A percentile compares a stretch with the other conserved stretches of the same genome.
Evolutionary conservation across 1,140 invertebrate genomes (phyloP).

Genomic region (Scylla paramamosain): DNA sequence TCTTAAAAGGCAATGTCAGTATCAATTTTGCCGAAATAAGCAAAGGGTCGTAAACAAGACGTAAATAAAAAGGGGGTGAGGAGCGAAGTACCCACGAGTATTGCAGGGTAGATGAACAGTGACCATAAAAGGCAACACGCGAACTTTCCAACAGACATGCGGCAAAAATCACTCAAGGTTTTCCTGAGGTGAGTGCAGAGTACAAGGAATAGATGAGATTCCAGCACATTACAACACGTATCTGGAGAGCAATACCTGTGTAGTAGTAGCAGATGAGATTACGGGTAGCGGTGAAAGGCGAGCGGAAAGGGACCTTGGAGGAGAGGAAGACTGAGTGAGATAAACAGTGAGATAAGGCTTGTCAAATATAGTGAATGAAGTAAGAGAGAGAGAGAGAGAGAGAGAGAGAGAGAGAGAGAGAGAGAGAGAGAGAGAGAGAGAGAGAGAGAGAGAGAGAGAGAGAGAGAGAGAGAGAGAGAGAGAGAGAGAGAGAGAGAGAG

Average conservation of each 20-base stretch:
- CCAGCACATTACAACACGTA: background rate
- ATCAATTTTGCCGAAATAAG: background rate
- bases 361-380: background rate
- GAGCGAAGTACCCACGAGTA: background rate
- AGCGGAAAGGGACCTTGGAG: background rate
- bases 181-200: background rate
- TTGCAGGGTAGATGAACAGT: background rate
- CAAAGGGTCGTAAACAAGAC: background rate
- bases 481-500: background rate
- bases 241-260: background rate
- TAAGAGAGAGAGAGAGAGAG: constrained; percentile 4
- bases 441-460: background rate
- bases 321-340: background rate
- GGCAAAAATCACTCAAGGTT: background rate
- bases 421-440: constrained; percentile 15
- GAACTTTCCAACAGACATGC: background rate
- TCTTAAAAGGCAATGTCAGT: background rate
- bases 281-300: background rate
- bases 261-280: background rate
- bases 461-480: background rate
- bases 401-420: constrained; percentile 41
- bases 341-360: background rate
- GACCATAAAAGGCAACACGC: background rate
- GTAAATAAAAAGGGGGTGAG: background rate
- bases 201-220: background rate